Evolutionary conservation across 64 coral and sea anemone genomes (phyloP).

Genomic region (Trachythela sp.): DNA sequence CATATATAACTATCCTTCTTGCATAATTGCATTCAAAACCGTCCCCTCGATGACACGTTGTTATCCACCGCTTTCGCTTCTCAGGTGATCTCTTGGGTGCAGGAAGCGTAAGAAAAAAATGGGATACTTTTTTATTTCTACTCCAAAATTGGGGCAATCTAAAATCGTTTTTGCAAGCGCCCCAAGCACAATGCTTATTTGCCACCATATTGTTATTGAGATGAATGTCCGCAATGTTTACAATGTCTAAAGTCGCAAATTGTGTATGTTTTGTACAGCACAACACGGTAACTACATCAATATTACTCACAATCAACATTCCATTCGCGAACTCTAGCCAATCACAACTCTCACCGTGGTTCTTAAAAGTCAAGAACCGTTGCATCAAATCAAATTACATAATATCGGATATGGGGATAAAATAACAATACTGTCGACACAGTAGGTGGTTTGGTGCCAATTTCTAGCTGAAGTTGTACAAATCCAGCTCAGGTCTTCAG

Average conservation of each 20-base stretch:
- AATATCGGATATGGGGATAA: too few relatives aligned
- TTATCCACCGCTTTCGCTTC: background rate
- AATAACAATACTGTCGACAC: too few relatives aligned
- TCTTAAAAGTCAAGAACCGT: too few relatives aligned
- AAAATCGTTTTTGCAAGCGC: conserved; percentile 4
- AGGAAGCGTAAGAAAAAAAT: background rate
- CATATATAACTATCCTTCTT: conserved; percentile 9
- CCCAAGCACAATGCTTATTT: conserved; percentile 10
- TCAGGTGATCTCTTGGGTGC: background rate
- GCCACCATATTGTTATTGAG: background rate
- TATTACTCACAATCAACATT: too few relatives aligned
- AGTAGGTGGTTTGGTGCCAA: too few relatives aligned
- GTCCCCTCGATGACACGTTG: background rate
- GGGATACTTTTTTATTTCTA: background rate
- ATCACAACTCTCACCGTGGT: too few relatives aligned
- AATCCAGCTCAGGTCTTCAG: too few relatives aligned
- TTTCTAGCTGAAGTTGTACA: too few relatives aligned
- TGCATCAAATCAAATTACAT: too few relatives aligned
- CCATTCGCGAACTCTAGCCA: too few relatives aligned
- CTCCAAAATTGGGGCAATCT: background rate
- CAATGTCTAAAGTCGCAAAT: background rate
- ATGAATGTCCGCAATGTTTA: background rate
- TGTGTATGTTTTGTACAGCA: too few relatives aligned
- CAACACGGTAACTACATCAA: too few relatives aligned
- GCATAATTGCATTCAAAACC: conserved; percentile 1